These are phyloP conservation scores for Lithosia quadra DNA, from an alignment of 2,888 invertebrate species.

Conservation along the genomic window DNA sequence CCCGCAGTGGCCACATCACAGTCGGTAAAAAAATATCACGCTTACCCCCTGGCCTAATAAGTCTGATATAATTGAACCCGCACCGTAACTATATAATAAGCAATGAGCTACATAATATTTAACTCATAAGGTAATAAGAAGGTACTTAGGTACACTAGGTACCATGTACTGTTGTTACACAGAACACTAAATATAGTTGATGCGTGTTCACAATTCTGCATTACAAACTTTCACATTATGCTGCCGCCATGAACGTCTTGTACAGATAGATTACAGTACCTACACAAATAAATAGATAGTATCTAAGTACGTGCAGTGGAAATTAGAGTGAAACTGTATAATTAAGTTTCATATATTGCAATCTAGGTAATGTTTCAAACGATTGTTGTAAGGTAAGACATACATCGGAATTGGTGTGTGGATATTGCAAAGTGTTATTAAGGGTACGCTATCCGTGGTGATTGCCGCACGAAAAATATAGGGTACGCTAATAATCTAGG, in stretches of 20 bases:
- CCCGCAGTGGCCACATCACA: no score
- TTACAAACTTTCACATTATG: conserved; percentile 6
- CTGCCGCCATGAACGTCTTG: neutral
- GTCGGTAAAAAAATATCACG: no score
- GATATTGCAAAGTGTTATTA: conserved; percentile 9
- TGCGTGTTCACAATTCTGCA: neutral
- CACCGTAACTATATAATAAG: fast-evolving
- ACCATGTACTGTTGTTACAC: neutral
- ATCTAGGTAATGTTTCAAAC: conserved; percentile 36
- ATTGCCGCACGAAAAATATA: no score
- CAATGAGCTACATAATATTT: neutral
- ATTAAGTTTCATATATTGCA: conserved; percentile 53
- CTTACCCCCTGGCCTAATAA: no score
- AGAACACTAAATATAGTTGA: neutral
- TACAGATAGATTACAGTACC: conserved; percentile 23
- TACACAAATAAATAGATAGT: conserved; percentile 27
- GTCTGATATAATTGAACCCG: no score
- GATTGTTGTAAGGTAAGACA: conserved; percentile 37
- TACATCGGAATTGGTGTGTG: conserved; percentile 46
- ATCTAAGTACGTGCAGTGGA: conserved; percentile 42
- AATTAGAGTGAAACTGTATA: conserved; percentile 65
- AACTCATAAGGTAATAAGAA: neutral
- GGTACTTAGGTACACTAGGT: neutral
- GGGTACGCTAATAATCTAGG: no score
- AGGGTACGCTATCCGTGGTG: neutral